Conservation (phyloP, 2,797 vertebrate species). For the Smutsia temminckii region DNA sequence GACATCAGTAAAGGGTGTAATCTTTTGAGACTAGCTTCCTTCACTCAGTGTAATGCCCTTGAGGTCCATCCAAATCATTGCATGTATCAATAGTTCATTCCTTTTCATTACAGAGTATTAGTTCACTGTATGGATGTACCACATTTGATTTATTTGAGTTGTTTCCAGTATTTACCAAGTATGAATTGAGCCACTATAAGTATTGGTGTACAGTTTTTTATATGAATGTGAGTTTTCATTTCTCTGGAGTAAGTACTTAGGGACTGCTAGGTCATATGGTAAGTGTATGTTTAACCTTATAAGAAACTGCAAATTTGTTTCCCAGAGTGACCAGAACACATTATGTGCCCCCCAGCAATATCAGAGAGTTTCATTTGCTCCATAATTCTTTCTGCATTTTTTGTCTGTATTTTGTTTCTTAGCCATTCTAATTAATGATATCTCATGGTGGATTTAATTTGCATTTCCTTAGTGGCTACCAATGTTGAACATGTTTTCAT, state of each 20-base stretch:
- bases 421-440: no score
- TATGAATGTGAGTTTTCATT: not conserved
- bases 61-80: not conserved
- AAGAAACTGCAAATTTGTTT: not conserved
- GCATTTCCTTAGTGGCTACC: not conserved
- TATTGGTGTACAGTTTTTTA: not conserved
- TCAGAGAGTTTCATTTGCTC: not conserved
- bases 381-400: rapidly evolving
- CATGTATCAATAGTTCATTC: rapidly evolving
- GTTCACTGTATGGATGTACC: rapidly evolving
- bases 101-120: not conserved
- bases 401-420: not conserved
- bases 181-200: not conserved
- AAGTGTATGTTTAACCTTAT: not conserved
- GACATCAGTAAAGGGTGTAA: not conserved
- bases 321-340: rapidly evolving
- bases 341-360: rapidly evolving
- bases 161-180: not conserved
- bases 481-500: not conserved
- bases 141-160: not conserved
- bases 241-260: not conserved
- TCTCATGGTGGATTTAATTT: not conserved
- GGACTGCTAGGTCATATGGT: not conserved
- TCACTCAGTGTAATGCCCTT: no score
- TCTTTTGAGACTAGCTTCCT: not conserved